Evolutionary conservation across 2,797 vertebrate species (phyloP).

Genomic region (Coendou prehensilis): DNA sequence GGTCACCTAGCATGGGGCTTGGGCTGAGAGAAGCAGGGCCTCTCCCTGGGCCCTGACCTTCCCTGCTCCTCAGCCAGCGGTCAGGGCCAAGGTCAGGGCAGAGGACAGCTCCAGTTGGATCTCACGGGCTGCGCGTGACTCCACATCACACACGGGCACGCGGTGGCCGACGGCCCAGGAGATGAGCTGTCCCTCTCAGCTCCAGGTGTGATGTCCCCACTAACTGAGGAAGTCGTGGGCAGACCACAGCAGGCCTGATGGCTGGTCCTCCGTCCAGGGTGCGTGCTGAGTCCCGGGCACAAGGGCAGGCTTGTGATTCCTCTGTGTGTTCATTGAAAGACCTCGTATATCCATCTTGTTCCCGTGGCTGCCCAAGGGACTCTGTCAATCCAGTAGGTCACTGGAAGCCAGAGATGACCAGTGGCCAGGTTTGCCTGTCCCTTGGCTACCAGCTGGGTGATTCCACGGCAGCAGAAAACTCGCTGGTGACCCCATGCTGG

Average conservation of each 20-base stretch:
- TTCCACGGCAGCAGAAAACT: background rate
- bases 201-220: background rate
- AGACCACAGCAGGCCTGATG: background rate
- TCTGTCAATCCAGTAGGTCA: background rate
- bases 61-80: background rate
- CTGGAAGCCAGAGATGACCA: background rate
- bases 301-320: background rate
- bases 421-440: background rate
- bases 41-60: accelerated
- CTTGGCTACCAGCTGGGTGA: background rate
- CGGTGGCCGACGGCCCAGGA: accelerated
- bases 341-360: background rate
- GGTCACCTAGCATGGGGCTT: background rate
- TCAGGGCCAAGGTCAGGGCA: background rate
- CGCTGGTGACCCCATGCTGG: background rate
- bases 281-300: background rate
- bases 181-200: background rate
- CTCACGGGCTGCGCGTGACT: accelerated
- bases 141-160: accelerated
- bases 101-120: no score
- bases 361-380: background rate
- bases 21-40: background rate
- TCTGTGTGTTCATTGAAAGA: background rate
- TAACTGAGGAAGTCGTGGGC: background rate
- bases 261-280: background rate